Evolutionary conservation across 2,113 vertebrate genomes (phyloP).

Genomic region (Phylloscopus trochiloides): DNA sequence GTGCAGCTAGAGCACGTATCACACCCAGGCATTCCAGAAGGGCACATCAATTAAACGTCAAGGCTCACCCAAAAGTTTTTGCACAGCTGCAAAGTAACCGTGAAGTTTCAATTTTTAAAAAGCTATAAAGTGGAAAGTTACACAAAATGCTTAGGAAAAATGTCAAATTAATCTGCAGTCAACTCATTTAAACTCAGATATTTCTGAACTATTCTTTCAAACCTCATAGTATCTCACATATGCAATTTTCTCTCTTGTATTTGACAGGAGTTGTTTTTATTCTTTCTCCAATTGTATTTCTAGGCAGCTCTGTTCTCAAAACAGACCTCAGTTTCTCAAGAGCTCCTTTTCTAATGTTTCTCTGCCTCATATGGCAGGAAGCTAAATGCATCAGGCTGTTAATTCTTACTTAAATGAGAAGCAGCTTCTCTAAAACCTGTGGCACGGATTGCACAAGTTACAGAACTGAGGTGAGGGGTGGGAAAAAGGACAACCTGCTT

Average conservation of each 20-base stretch:
- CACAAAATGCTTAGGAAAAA: background rate
- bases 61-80: background rate
- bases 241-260: background rate
- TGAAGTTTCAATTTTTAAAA: background rate
- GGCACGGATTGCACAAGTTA: background rate
- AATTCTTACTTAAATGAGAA: background rate
- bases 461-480: rapidly evolving
- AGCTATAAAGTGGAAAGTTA: background rate
- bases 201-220: background rate
- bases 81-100: background rate
- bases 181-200: background rate
- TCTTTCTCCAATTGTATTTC: background rate
- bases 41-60: background rate
- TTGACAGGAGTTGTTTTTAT: background rate
- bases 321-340: background rate
- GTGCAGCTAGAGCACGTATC: background rate
- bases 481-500: background rate
- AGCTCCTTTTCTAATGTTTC: background rate
- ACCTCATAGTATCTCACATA: background rate
- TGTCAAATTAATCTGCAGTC: background rate
- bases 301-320: background rate
- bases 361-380: background rate
- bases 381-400: background rate
- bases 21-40: constrained; percentile 20
- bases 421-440: background rate